These are phyloP conservation scores for Coregonus sp. DNA, from an alignment of 2,797 vertebrate genomes.

Conservation along the genomic window DNA sequence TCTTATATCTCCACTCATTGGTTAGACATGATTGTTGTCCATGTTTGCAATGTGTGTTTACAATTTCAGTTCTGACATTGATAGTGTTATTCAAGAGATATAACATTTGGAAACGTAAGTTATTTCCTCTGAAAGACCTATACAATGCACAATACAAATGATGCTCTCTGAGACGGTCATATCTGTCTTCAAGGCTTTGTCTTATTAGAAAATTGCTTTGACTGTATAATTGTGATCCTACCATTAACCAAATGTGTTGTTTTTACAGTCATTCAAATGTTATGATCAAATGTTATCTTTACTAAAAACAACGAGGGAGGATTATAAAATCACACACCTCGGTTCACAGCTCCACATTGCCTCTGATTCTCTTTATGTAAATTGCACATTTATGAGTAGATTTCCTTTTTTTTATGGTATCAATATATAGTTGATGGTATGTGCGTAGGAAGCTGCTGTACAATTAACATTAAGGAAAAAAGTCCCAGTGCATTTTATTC, in stretches of 20 bases:
- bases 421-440: slow-evolving; percentile 90
- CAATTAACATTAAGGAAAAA: slow-evolving; percentile 90
- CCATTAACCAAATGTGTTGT: slow-evolving; percentile 83
- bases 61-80: not conserved
- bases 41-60: slow-evolving; percentile 30
- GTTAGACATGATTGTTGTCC: slow-evolving; percentile 36
- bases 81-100: not conserved
- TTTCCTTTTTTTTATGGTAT: slow-evolving; percentile 80
- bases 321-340: slow-evolving; percentile 5
- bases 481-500: slow-evolving; percentile 79
- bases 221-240: slow-evolving; percentile 66
- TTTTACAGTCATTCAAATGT: slow-evolving; percentile 49
- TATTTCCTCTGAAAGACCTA: slow-evolving; percentile 72
- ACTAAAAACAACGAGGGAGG: not conserved
- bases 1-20: slow-evolving; percentile 49
- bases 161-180: not conserved
- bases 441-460: slow-evolving; percentile 90
- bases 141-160: slow-evolving; percentile 65
- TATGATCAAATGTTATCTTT: slow-evolving; percentile 21
- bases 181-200: slow-evolving; percentile 17
- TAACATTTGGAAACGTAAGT: slow-evolving; percentile 25
- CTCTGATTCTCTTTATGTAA: slow-evolving; percentile 72
- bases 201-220: slow-evolving; percentile 37
- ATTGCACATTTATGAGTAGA: slow-evolving; percentile 86
- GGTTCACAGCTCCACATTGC: slow-evolving; percentile 22